Base-by-base conservation (phyloP, 2,888 invertebrate species). In the Eupithecia insigniata region DNA sequence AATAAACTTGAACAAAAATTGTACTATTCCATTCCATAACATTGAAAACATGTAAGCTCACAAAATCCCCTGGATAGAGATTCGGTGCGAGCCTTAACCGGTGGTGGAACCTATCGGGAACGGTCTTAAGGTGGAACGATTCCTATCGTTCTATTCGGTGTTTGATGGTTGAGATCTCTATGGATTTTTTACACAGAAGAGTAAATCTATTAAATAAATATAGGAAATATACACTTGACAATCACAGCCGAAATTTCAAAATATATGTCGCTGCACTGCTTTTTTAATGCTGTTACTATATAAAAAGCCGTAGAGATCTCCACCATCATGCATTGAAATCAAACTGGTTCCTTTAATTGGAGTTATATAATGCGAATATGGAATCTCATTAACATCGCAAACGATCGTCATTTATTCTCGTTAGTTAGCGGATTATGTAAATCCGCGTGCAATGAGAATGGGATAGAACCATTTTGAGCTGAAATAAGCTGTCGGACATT, bases 31-130 rank as follows among this genome's bases (percentile, higher is more conserved):
- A 55, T 55, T 12, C 7, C 26, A 55, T 36, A 64, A 66, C 39
- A 67, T 62, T 72, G 66, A 64, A 66, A 68, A 65, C 36, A 66
- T 62, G 32, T 71, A 70, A 69, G 60, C 55, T 71, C 28, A 30
- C 58, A 46, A 70, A 73, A 69, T 66, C 66, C 71, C 61, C 64
- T 28, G 62, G 67, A 14, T 70, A 55, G 67, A 73, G 74, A 58
- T 64, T 69, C 26, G 26, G 60, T 67, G 60, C 32, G 67, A 71
- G 32, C 34, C 32, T 32, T 32, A 61, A 61, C 61, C 32, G 46
- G 46, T 26, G 61, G 30, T 32, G 32, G n/a, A 62, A 76, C 70
- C 70, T 74, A 76, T 77, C 74, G 79, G 71, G 76, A 78, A 69
- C 65, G 61, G 71, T 74, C 81, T 73, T 81, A 77, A 79, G 36